These are phyloP conservation scores for Marisa cornuarietis DNA, from an alignment of 1,140 invertebrate species.

Conservation along the genomic window DNA sequence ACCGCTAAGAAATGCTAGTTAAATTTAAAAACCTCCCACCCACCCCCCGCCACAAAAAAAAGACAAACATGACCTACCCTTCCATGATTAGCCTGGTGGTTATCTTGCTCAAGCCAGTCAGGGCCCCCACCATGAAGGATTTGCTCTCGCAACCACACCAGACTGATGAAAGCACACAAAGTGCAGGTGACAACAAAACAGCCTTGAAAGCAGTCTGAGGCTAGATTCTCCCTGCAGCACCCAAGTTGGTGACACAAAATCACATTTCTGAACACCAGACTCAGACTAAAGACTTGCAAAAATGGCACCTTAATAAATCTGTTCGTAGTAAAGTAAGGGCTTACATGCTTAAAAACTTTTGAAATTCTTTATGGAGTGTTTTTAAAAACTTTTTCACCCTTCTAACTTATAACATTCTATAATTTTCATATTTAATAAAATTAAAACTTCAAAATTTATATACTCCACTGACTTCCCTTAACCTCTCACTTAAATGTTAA, in stretches of 20 bases:
- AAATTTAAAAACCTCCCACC: too few relatives aligned
- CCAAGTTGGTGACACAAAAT: conserved; percentile 8
- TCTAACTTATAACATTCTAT: too few relatives aligned
- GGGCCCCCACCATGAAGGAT: conserved; percentile 96
- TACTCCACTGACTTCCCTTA: too few relatives aligned
- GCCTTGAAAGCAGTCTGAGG: conserved; percentile 93
- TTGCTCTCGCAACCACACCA: conserved; percentile 96
- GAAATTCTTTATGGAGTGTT: too few relatives aligned
- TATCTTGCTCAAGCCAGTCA: conserved; percentile 85
- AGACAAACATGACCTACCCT: conserved; percentile 37
- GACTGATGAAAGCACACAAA: conserved; percentile 93
- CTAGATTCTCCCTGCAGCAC: conserved; percentile 80
- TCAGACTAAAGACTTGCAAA: neutral
- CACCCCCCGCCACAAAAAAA: neutral
- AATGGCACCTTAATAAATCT: neutral
- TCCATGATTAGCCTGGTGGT: conserved; percentile 40
- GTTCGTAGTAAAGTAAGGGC: neutral
- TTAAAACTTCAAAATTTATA: too few relatives aligned
- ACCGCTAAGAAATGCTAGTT: too few relatives aligned
- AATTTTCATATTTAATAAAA: too few relatives aligned
- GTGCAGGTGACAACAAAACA: conserved; percentile 97
- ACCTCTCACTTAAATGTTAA: too few relatives aligned
- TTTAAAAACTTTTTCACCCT: too few relatives aligned
- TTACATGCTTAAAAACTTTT: too few relatives aligned
- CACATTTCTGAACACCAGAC: too few relatives aligned